These are phyloP conservation scores for Phaetusa simplex DNA, from an alignment of 2,113 vertebrate genomes.

Conservation along the genomic window DNA sequence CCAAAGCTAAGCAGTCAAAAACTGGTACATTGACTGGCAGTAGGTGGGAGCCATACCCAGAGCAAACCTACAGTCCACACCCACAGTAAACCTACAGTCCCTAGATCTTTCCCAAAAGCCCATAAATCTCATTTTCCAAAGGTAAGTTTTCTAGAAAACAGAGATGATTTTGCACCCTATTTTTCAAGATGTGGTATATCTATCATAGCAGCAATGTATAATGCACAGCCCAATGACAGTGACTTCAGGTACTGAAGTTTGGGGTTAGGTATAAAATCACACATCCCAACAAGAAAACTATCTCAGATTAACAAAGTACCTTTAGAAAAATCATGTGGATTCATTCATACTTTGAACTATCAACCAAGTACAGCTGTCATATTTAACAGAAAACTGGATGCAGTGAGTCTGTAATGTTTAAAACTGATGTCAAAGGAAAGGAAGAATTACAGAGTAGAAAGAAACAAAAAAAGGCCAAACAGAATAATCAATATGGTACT, in stretches of 20 bases:
- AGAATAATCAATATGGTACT: background rate
- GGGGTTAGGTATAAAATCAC: background rate
- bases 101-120: background rate
- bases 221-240: background rate
- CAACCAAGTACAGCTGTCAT: background rate
- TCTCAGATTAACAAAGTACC: background rate
- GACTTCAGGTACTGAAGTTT: background rate
- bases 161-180: background rate
- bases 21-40: background rate
- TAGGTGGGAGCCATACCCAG: background rate
- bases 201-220: background rate
- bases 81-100: background rate
- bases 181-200: accelerated
- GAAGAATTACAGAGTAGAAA: background rate
- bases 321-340: background rate
- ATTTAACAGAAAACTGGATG: background rate
- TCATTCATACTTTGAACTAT: background rate
- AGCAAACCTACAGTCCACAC: background rate
- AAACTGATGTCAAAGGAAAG: background rate
- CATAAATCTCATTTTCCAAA: background rate
- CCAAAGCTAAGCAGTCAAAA: background rate
- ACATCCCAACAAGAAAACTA: background rate
- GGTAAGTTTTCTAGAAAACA: background rate
- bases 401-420: background rate
- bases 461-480: background rate